Evolutionary conservation across 2,888 invertebrate genomes (phyloP).

Genomic region (Leptopterna dolabrata): DNA sequence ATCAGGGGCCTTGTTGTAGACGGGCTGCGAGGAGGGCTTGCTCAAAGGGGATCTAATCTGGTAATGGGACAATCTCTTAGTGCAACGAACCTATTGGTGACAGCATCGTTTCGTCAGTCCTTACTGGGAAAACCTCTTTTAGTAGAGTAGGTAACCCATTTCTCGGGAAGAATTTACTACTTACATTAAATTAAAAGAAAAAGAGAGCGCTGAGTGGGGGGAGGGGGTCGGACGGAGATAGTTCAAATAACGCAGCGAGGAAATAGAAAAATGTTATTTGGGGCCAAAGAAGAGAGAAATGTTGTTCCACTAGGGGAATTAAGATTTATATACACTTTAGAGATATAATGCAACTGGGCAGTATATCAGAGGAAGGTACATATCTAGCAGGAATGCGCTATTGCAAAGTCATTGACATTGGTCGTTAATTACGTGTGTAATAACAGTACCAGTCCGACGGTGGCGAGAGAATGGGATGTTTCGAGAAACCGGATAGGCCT

Average conservation of each 20-base stretch:
- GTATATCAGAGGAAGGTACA: neutral
- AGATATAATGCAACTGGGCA: neutral
- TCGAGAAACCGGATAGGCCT: no score
- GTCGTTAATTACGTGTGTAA: no score
- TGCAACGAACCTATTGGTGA: slow-evolving; percentile 35
- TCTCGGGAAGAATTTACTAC: neutral
- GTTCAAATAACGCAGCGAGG: neutral
- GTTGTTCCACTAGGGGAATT: neutral
- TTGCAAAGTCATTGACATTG: no score
- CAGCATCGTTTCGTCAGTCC: slow-evolving; percentile 21
- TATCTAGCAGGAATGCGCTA: no score
- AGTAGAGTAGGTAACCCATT: neutral
- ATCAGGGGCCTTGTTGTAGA: neutral
- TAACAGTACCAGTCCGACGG: no score
- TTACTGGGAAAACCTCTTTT: neutral
- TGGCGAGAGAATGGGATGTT: no score
- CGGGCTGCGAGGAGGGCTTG: neutral
- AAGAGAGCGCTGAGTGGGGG: no score
- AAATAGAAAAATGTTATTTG: neutral
- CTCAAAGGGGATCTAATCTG: slow-evolving; percentile 21
- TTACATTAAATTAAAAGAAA: neutral
- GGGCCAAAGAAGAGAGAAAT: neutral
- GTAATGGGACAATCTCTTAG: slow-evolving; percentile 39
- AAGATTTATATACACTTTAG: neutral
- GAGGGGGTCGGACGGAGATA: neutral